Conservation (phyloP, 2,888 invertebrate genomes). For the Perizoma affinitatum region DNA sequence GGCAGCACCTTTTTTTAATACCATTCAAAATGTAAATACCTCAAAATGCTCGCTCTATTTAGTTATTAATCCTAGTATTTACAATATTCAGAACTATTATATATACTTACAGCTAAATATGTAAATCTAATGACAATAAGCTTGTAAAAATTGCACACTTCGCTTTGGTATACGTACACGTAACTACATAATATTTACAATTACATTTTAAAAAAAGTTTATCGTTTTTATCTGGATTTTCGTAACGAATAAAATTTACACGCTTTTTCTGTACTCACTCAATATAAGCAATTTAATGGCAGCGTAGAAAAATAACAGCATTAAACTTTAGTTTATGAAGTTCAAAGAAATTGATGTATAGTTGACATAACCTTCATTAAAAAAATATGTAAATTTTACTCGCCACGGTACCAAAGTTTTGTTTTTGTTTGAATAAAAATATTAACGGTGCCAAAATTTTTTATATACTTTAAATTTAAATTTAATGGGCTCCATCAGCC, state of each 20-base stretch:
- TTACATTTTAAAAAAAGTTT: conserved; percentile 58
- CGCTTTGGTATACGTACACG: conserved; percentile 83
- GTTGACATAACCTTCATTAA: too few species aligned
- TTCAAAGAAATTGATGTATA: too few species aligned
- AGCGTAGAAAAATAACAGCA: too few species aligned
- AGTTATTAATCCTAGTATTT: conserved; percentile 49
- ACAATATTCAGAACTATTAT: conserved; percentile 55
- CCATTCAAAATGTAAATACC: conserved; percentile 24
- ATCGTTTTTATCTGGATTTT: conserved; percentile 74
- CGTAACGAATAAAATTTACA: conserved; percentile 48
- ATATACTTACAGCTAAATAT: conserved; percentile 58
- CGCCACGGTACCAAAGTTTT: too few species aligned
- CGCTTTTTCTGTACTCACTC: too few species aligned
- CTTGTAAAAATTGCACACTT: conserved; percentile 84
- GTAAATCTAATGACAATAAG: conserved; percentile 75
- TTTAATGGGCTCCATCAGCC: too few species aligned
- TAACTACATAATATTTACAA: conserved; percentile 78
- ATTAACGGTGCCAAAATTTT: too few species aligned
- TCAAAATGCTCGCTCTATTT: conserved; percentile 42
- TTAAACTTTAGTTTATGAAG: too few species aligned
- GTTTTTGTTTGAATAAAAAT: too few species aligned
- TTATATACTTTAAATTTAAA: too few species aligned
- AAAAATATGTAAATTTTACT: too few species aligned
- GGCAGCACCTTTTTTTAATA: conserved; percentile 9
- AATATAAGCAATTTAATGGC: too few species aligned